These are phyloP conservation scores for Drosophila paramelanica DNA, from an alignment of 2,888 invertebrate genomes.

Conservation along the genomic window DNA sequence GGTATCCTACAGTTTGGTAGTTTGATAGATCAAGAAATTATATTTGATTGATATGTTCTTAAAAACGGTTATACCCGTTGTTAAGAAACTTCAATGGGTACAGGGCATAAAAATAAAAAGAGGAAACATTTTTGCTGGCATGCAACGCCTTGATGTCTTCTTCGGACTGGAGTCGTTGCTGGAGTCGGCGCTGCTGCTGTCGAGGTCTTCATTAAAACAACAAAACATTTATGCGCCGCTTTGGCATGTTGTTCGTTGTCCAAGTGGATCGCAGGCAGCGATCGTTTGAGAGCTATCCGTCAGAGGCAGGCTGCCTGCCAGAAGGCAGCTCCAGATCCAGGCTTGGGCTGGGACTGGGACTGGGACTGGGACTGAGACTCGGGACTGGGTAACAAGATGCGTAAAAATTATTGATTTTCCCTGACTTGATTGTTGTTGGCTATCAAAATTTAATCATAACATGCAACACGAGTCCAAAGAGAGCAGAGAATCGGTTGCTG, in stretches of 20 bases:
- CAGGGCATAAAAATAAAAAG: constrained; percentile 18
- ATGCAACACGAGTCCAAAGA: constrained; percentile 56
- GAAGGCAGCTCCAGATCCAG: constrained; percentile 1
- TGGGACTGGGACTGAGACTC: constrained; percentile 2
- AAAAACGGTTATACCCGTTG: no score
- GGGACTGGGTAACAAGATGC: constrained; percentile 79
- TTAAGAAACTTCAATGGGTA: not conserved
- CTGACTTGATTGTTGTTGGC: constrained; percentile 80
- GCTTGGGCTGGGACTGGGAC: not conserved
- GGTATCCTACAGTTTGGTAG: no score
- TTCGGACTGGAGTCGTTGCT: constrained; percentile 35
- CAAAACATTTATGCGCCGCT: constrained; percentile 82
- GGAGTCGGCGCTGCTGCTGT: constrained; percentile 5
- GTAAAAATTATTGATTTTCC: constrained; percentile 84
- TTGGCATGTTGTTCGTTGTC: constrained; percentile 67
- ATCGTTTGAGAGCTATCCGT: constrained; percentile 65
- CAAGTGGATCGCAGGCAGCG: constrained; percentile 61
- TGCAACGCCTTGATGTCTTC: constrained; percentile 79
- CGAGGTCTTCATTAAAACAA: constrained; percentile 83
- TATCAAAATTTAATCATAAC: constrained; percentile 82
- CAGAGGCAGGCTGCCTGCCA: constrained; percentile 34
- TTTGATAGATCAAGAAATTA: no score
- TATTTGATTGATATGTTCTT: no score
- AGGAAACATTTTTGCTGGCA: constrained; percentile 73
- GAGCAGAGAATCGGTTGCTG: constrained; percentile 4